Percentiles rank a stretch among this genome's conserved stretches.
phyloP scores from a whole-genome alignment of 1,140 invertebrate species.

The Acromyrmex charruanus region DNA sequence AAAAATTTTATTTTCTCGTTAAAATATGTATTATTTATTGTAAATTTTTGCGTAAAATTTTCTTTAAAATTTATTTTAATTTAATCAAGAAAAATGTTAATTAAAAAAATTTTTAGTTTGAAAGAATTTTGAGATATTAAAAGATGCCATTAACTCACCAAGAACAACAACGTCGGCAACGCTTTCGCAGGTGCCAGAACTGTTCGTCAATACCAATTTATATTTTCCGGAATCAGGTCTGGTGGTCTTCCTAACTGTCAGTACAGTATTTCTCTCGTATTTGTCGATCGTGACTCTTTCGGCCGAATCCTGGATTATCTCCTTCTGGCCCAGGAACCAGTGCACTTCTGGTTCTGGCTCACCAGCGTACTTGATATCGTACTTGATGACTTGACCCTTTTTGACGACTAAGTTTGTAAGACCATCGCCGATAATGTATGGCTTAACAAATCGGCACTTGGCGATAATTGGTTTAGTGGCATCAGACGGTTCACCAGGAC shows the following conservation, averaged over 20 bases:
- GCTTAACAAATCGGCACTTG: slow-evolving; percentile 98
- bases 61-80: background rate
- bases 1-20: background rate
- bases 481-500: slow-evolving; percentile 97
- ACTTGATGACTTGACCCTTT: slow-evolving; percentile 96
- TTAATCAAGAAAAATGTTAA: background rate
- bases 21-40: background rate
- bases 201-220: slow-evolving; percentile 93
- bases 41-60: background rate
- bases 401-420: slow-evolving; percentile 96
- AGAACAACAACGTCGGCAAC: slow-evolving; percentile 95
- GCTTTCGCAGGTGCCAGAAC: slow-evolving; percentile 94
- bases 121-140: slow-evolving; percentile 1
- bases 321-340: slow-evolving; percentile 93
- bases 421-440: slow-evolving; percentile 95
- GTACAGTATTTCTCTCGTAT: slow-evolving; percentile 95
- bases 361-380: slow-evolving; percentile 97
- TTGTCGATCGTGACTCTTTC: slow-evolving; percentile 94
- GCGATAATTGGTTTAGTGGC: slow-evolving; percentile 98
- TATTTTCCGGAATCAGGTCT: slow-evolving; percentile 97
- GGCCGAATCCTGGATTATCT: slow-evolving; percentile 90
- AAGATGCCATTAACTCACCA: slow-evolving; percentile 86
- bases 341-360: slow-evolving; percentile 97
- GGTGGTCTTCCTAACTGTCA: slow-evolving; percentile 95
- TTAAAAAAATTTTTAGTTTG: slow-evolving; percentile 12